These are phyloP conservation scores for Argyresthia goedartella DNA, from an alignment of 2,888 invertebrate genomes.

Conservation along the genomic window DNA sequence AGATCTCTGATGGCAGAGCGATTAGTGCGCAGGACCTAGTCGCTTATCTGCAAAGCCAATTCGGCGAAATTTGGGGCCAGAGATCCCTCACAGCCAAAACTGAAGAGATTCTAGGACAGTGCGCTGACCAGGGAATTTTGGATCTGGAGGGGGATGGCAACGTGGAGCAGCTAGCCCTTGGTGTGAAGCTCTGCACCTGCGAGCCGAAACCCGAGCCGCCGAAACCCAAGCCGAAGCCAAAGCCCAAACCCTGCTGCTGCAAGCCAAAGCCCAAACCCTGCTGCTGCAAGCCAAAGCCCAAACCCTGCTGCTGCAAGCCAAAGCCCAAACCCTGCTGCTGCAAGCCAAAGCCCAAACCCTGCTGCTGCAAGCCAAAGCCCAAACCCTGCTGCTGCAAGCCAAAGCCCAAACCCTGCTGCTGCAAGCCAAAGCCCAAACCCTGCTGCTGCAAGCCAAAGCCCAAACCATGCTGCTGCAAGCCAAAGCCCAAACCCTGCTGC, in stretches of 20 bases:
- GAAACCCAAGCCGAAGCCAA: no score
- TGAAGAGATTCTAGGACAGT: conserved; percentile 26
- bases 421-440: not conserved
- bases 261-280: no score
- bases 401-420: not conserved
- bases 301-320: no score
- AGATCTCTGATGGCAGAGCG: conserved; percentile 20
- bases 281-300: no score
- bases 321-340: no score
- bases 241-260: no score
- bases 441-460: no score
- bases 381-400: not conserved
- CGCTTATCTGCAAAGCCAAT: conserved; percentile 24
- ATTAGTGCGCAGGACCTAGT: conserved; percentile 25
- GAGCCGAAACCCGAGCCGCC: no score
- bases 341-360: no score
- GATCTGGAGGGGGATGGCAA: conserved; percentile 24
- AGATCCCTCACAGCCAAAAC: conserved; percentile 22
- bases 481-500: no score
- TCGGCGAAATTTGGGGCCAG: conserved; percentile 30
- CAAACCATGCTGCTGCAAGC: no score
- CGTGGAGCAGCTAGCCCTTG: conserved; percentile 15
- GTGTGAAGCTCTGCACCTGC: conserved; percentile 5
- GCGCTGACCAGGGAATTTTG: conserved; percentile 26
- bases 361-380: not conserved